Base-by-base conservation (phyloP, 35 echinoderm and acorn worm genomes). In the Anneissia japonica region DNA sequence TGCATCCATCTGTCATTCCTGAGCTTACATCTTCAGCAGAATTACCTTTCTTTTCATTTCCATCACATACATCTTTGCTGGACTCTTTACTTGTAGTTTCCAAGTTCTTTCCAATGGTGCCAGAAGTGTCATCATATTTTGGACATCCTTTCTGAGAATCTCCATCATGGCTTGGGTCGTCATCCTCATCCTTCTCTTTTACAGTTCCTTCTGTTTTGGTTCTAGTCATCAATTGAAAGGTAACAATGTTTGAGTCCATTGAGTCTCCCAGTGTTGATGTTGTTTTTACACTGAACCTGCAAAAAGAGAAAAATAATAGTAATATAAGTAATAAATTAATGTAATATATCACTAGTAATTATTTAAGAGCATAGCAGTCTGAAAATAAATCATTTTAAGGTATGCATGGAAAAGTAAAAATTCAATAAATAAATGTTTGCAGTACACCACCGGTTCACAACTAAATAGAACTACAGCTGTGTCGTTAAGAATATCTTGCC, bases 371-470 rank as follows among this genome's bases (percentile, higher is more conserved):
- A n/a, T n/a, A n/a, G n/a, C n/a, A n/a, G n/a, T n/a, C n/a, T n/a
- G n/a, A n/a, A n/a, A n/a, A n/a, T n/a, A n/a, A n/a, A n/a, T n/a
- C n/a, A n/a, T n/a, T n/a, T n/a, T n/a, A n/a, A n/a, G n/a, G n/a
- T n/a, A n/a, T n/a, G n/a, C n/a, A 38, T 93, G 26, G 84, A 86
- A 11, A 80, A 83, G 87, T 19, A 39, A 13, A 82, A 10, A 31
- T 35, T 82, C 9, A 17, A 17, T 39, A 23, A 82, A 33, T 40
- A 31, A 9, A 19, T 82, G 39, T 13, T 13, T 16, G 19, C 9
- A 40, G 80, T 9, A 39, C 16, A n/a, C n/a, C n/a, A n/a, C n/a
- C n/a, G n/a, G n/a, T n/a, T n/a, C n/a, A n/a, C n/a, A n/a, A n/a
- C n/a, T n/a, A n/a, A n/a, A n/a, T n/a, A n/a, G n/a, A n/a, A n/a